phyloP scores from a whole-genome alignment of 2,113 vertebrate species.

The Fukomys damarensis region DNA sequence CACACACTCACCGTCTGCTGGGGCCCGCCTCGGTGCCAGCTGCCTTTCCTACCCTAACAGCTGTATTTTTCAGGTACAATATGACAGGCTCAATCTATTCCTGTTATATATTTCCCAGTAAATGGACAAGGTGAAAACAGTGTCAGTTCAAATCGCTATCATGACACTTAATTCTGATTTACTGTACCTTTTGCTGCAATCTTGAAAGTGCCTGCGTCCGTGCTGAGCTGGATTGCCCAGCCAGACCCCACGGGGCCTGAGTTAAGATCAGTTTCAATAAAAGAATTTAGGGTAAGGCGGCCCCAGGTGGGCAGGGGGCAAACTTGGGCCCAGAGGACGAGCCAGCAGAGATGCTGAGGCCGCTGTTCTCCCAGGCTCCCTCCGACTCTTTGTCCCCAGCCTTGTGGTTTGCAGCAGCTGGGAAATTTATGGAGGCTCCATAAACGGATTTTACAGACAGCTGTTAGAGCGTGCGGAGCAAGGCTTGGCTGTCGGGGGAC shows the following conservation, averaged over 20 bases:
- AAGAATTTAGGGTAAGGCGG: constrained; percentile 81
- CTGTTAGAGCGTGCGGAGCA: constrained; percentile 83
- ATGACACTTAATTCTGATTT: constrained; percentile 85
- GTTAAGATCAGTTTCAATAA: constrained; percentile 60
- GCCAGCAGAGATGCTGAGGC: constrained; percentile 43
- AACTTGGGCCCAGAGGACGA: constrained; percentile 55
- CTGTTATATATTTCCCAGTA: constrained; percentile 83
- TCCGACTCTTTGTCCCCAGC: constrained; percentile 44
- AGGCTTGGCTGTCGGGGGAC: constrained; percentile 81
- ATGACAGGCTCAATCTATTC: constrained; percentile 81
- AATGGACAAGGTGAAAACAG: constrained; percentile 84
- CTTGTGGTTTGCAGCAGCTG: constrained; percentile 70
- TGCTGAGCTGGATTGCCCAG: constrained; percentile 62
- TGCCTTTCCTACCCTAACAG: constrained; percentile 74
- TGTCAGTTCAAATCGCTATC: constrained; percentile 84
- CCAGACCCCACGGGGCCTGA: constrained; percentile 33
- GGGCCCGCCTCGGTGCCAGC: constrained; percentile 64
- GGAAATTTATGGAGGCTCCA: constrained; percentile 81
- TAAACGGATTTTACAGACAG: constrained; percentile 86
- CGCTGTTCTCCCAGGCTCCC: not conserved
- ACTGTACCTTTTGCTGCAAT: constrained; percentile 80
- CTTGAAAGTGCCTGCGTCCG: constrained; percentile 73
- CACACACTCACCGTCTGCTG: not conserved
- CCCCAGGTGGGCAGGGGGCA: constrained; percentile 71
- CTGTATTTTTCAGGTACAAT: constrained; percentile 81